Conservation (phyloP, 2,888 invertebrate species). For the Drosophila infuscata region DNA sequence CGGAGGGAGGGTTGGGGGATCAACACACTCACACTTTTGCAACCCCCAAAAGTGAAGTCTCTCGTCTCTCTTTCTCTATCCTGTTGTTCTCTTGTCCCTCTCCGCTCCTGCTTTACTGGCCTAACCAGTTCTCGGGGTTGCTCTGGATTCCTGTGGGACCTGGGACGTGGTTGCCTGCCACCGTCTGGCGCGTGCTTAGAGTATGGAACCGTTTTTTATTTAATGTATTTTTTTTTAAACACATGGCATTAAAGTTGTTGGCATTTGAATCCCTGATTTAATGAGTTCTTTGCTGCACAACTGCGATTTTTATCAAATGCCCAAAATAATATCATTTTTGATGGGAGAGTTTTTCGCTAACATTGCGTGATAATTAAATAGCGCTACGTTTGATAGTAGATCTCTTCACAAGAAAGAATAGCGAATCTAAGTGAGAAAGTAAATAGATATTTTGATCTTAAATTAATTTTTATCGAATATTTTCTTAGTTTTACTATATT, state of each 20-base stretch:
- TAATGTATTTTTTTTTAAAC: background rate
- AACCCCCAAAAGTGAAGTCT: constrained; percentile 57
- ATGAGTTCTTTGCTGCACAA: constrained; percentile 49
- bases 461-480: background rate
- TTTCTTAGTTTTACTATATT: background rate
- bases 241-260: constrained; percentile 48
- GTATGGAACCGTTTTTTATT: constrained; percentile 36
- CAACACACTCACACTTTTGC: constrained; percentile 32
- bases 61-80: background rate
- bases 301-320: constrained; percentile 46
- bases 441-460: background rate
- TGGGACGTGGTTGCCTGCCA: constrained; percentile 22
- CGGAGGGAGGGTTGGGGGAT: constrained; percentile 47
- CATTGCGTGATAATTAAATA: constrained; percentile 47
- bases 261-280: constrained; percentile 51
- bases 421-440: background rate
- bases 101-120: constrained; percentile 4
- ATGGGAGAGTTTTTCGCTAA: constrained; percentile 59
- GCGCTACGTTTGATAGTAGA: constrained; percentile 62
- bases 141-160: constrained; percentile 35
- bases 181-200: constrained; percentile 71
- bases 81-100: background rate
- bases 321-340: constrained; percentile 44
- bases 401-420: constrained; percentile 35
- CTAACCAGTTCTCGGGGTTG: constrained; percentile 67